phyloP scores from a whole-genome alignment of 2,113 vertebrate genomes.

The Pithys albifrons region DNA sequence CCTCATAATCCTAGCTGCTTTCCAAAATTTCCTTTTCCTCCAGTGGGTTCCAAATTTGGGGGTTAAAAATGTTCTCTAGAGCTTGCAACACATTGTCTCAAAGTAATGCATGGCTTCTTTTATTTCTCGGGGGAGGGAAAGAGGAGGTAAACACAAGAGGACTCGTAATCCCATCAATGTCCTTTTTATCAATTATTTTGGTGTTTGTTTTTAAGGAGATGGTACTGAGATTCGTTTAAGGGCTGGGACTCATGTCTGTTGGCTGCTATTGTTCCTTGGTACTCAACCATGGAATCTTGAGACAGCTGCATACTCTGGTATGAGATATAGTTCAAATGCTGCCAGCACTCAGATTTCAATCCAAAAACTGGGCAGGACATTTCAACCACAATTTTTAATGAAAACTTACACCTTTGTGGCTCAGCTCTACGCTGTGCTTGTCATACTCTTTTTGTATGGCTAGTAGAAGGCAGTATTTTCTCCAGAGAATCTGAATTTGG shows the following conservation, averaged over 20 bases:
- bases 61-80: background rate
- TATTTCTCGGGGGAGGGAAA: background rate
- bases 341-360: background rate
- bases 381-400: background rate
- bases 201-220: background rate
- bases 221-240: background rate
- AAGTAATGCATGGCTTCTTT: background rate
- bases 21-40: background rate
- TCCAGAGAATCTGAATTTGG: background rate
- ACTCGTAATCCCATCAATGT: background rate
- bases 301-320: background rate
- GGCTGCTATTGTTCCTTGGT: background rate
- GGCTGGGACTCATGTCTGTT: background rate
- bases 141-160: background rate
- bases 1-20: background rate
- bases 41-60: background rate
- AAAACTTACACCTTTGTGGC: background rate
- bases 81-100: background rate
- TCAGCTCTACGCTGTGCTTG: background rate
- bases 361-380: background rate
- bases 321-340: background rate
- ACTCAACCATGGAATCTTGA: background rate
- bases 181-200: background rate
- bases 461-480: background rate
- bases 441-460: background rate